These are phyloP conservation scores for Dipodomys spectabilis DNA, from an alignment of 2,113 vertebrate species.

Conservation along the genomic window DNA sequence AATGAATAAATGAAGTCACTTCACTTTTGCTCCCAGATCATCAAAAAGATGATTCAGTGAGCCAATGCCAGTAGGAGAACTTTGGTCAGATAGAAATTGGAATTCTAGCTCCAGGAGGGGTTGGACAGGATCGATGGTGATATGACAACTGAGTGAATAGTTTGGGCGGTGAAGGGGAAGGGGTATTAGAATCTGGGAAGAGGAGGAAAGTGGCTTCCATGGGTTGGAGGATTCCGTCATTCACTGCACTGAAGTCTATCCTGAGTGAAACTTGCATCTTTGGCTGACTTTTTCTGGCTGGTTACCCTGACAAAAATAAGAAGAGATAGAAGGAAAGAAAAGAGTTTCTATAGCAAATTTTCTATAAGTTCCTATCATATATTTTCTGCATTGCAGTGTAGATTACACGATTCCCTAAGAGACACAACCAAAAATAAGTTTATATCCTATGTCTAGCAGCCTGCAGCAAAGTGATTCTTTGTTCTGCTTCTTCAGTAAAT, in stretches of 20 bases:
- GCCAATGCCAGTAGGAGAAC: neutral
- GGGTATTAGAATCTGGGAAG: neutral
- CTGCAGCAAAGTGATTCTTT: neutral
- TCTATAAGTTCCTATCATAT: neutral
- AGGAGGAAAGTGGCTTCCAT: neutral
- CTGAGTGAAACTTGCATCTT: neutral
- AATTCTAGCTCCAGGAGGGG: conserved; percentile 34
- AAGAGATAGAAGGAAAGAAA: neutral
- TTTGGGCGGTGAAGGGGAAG: neutral
- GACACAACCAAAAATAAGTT: neutral
- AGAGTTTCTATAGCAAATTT: neutral
- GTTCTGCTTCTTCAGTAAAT: neutral
- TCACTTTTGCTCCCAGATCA: conserved; percentile 15
- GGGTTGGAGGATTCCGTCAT: neutral
- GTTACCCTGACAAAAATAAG: neutral
- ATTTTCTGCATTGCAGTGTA: neutral
- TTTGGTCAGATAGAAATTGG: neutral
- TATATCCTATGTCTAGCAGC: neutral
- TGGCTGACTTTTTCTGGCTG: neutral
- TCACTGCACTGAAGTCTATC: neutral
- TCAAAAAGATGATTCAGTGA: neutral
- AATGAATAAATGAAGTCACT: conserved; percentile 34
- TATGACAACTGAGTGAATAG: neutral
- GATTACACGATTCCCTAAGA: neutral
- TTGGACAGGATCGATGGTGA: neutral